Evolutionary conservation across 1,140 invertebrate genomes (phyloP).

Genomic region (Nymphalis io): DNA sequence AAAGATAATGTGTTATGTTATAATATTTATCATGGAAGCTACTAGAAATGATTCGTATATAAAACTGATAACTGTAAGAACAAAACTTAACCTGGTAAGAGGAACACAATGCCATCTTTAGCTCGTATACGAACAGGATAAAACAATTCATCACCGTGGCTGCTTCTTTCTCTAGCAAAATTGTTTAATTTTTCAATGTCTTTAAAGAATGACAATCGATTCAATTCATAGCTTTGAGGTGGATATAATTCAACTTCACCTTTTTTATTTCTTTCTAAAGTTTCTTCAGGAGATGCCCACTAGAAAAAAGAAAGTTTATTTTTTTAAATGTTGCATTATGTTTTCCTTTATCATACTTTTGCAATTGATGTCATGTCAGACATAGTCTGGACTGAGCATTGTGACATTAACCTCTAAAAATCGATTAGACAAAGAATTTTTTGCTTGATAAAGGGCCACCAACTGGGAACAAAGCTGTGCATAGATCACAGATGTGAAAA

Average conservation of each 20-base stretch:
- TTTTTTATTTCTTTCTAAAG: slow-evolving; percentile 48
- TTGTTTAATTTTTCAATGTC: slow-evolving; percentile 52
- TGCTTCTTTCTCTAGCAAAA: slow-evolving; percentile 58
- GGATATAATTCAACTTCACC: slow-evolving; percentile 53
- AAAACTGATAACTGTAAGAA: slow-evolving; percentile 1
- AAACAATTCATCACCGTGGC: slow-evolving; percentile 50
- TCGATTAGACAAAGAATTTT: too few relatives aligned
- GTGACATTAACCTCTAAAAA: too few relatives aligned
- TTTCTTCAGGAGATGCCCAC: slow-evolving; percentile 57
- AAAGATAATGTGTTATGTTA: too few relatives aligned
- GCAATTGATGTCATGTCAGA: too few relatives aligned
- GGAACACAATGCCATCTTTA: slow-evolving; percentile 56
- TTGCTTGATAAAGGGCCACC: too few relatives aligned
- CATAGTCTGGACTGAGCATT: too few relatives aligned
- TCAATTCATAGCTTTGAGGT: slow-evolving; percentile 68
- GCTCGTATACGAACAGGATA: slow-evolving; percentile 54
- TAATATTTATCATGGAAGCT: too few relatives aligned
- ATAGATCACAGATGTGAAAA: too few relatives aligned
- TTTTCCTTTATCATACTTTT: too few relatives aligned
- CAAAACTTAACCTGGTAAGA: slow-evolving; percentile 60
- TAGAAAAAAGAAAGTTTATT: slow-evolving; percentile 43
- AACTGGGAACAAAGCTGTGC: too few relatives aligned
- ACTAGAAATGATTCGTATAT: not conserved
- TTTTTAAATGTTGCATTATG: not conserved
- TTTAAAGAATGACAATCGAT: slow-evolving; percentile 47